Base-by-base conservation (phyloP, 2,113 vertebrate species). In the Barbus barbus region DNA sequence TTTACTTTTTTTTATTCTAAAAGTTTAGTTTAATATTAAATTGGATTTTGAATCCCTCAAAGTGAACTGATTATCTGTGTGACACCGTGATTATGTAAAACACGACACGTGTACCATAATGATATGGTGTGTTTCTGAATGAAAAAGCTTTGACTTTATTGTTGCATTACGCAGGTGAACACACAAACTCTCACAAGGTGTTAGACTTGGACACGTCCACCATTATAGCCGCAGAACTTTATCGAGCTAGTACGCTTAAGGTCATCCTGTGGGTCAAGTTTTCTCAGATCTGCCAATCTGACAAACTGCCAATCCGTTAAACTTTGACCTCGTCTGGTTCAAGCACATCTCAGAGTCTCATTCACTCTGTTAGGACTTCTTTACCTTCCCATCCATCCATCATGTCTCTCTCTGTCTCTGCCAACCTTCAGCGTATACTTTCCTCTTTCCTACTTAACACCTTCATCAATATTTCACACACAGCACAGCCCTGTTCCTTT, bases 281-380 rank as follows among this genome's bases (percentile, higher is more conserved):
- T 16, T 87, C 86, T 74, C 36, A 89, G 84, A 83, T 58, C 85
- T 67, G 11, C 84, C 88, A 90, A 88, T 90, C 90, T 88, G 58
- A 87, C 89, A 75, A 73, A 87, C 72, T 48, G 44, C 44, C 73
- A 53, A n/a, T 33, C 24, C 16, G 58, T 46, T 89, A 86, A 89
- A 88, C 90, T 88, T 51, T 88, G 86, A 89, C 91, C 87, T 16
- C 22, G 58, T 51, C n/a, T 56, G 36, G 33, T n/a, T 56, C 14
- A 56, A 76, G 58, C 81, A 28, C 38, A 74, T 56, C 53, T 58
- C 22, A 58, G 20, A 20, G 1, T 41, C 63, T 65, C 76, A 48
- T 72, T n/a, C 2, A 8, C 69, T 72, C 9, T 44, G 20, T 72
- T 44, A 72, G 36, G 31, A 41, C 14, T 24, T 48, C 44, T 46